Percentiles rank a stretch among this genome's conserved stretches.
Conservation (phyloP, 2,797 vertebrate species). For the Allenopithecus nigroviridis region DNA sequence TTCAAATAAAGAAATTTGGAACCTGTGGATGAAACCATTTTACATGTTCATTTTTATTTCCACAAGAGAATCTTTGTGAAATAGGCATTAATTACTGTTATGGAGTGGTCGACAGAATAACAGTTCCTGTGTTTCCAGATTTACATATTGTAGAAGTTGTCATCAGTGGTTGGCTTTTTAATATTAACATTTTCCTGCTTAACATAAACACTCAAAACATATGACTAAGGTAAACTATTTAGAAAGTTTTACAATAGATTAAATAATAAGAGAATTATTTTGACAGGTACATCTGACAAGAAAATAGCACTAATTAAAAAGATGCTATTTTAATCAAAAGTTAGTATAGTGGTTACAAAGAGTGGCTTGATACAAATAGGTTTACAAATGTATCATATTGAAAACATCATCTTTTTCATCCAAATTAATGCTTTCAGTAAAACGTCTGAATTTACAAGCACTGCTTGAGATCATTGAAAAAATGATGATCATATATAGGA, state of each 20-base stretch:
- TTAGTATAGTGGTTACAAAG: not conserved
- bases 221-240: not conserved
- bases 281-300: not conserved
- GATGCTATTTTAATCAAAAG: not conserved
- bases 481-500: conserved; percentile 33
- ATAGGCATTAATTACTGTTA: not conserved
- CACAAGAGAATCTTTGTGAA: not conserved
- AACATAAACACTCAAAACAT: not conserved
- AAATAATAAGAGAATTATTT: not conserved
- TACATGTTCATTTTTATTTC: not conserved
- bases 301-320: not conserved
- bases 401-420: not conserved
- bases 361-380: not conserved
- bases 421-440: conserved; percentile 48
- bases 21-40: not conserved
- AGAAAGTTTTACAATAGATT: not conserved
- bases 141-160: not conserved
- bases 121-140: not conserved
- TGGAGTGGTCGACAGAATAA: not conserved
- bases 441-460: conserved; percentile 15
- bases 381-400: not conserved
- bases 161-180: not conserved
- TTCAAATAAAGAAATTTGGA: not conserved
- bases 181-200: not conserved
- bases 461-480: conserved; percentile 37